A percentile compares a stretch with the other conserved stretches of the same genome.
phyloP scores from a whole-genome alignment of 2,888 invertebrate species.

The Pachycephus smyrnensis region DNA sequence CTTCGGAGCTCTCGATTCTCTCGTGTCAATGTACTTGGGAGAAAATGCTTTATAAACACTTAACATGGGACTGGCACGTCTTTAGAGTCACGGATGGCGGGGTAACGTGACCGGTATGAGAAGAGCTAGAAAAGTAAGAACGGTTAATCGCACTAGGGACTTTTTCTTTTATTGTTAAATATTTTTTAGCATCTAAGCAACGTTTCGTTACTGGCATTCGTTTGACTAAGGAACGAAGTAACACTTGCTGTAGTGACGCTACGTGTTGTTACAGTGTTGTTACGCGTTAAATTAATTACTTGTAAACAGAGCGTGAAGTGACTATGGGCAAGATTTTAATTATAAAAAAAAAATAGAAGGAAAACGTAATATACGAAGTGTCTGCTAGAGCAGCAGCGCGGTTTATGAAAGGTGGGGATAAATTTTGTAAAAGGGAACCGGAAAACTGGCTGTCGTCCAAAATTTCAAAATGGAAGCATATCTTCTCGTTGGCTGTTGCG shows the following conservation, averaged over 20 bases:
- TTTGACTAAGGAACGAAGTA: neutral
- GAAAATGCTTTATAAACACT: slow-evolving; percentile 11
- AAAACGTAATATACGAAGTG: neutral
- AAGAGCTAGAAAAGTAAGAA: neutral
- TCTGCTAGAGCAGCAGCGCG: neutral
- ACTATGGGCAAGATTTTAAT: neutral
- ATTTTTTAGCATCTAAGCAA: neutral
- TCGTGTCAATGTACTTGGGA: neutral
- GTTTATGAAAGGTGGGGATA: neutral
- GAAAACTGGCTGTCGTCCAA: neutral
- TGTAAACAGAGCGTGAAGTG: neutral
- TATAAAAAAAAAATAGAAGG: neutral
- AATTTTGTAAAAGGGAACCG: neutral
- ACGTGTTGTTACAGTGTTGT: neutral
- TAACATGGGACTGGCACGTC: slow-evolving; percentile 3
- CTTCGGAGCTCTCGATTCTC: neutral
- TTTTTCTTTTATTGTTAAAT: neutral
- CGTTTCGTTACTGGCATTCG: neutral
- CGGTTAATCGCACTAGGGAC: neutral
- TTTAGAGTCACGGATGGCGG: neutral
- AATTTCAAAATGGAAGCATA: slow-evolving; percentile 64
- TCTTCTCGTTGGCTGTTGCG: slow-evolving; percentile 44
- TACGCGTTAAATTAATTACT: neutral
- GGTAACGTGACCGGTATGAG: neutral
- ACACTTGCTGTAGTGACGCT: neutral